A percentile compares a stretch with the other conserved stretches of the same genome.
Evolutionary conservation across 2,113 vertebrate genomes (phyloP).

Genomic region (Abramis brama): DNA sequence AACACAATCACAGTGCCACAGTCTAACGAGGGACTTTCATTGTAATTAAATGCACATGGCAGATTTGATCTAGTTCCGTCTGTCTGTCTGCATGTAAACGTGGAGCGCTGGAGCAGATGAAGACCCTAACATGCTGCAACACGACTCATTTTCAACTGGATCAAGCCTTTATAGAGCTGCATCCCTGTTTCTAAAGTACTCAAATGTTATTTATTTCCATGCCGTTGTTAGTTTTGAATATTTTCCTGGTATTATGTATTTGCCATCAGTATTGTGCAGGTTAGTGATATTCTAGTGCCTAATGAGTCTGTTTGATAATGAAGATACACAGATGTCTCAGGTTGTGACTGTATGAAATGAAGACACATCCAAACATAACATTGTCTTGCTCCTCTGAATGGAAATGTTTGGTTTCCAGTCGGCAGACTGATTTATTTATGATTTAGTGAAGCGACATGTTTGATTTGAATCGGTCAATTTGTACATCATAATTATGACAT

Average conservation of each 20-base stretch:
- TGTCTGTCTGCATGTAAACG: background rate
- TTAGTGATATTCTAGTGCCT: conserved; percentile 21
- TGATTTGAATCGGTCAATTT: background rate
- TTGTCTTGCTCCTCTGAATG: background rate
- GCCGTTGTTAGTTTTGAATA: background rate
- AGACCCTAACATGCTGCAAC: background rate
- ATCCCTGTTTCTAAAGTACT: background rate
- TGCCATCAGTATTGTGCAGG: background rate
- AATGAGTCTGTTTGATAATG: background rate
- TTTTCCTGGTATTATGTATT: background rate
- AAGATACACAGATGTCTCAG: conserved; percentile 14
- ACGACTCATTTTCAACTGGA: background rate
- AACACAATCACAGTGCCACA: background rate
- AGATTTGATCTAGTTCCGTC: background rate
- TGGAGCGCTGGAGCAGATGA: background rate
- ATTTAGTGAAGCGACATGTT: background rate
- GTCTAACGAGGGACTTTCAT: background rate
- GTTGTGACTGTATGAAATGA: background rate
- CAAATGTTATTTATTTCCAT: background rate
- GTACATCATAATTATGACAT: background rate
- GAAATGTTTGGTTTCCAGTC: background rate
- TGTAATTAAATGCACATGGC: background rate
- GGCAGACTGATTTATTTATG: background rate
- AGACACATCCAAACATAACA: background rate
- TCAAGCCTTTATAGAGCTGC: background rate